These are phyloP conservation scores for Acleris emargana DNA, from an alignment of 2,888 invertebrate species.

Conservation along the genomic window DNA sequence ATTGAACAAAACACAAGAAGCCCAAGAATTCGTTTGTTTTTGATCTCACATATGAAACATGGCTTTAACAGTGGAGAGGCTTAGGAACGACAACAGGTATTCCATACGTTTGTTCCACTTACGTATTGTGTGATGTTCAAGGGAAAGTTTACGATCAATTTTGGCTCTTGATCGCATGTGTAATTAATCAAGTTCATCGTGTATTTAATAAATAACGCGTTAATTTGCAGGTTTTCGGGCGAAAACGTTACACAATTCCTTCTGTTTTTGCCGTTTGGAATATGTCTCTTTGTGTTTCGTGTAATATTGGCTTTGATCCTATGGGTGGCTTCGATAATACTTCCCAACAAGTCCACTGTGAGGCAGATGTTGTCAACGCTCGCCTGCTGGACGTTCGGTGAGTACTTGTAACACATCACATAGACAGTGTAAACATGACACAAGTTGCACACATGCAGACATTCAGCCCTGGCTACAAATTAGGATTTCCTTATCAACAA, in stretches of 20 bases:
- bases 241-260: slow-evolving; percentile 78
- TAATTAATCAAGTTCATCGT: slow-evolving; percentile 8
- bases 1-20: slow-evolving; percentile 24
- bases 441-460: slow-evolving; percentile 10
- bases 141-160: slow-evolving; percentile 61
- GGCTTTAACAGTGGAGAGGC: slow-evolving; percentile 74
- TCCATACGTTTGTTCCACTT: slow-evolving; percentile 39
- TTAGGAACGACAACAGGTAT: slow-evolving; percentile 77
- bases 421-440: slow-evolving; percentile 1
- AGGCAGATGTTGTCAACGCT: slow-evolving; percentile 82
- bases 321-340: slow-evolving; percentile 81
- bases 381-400: slow-evolving; percentile 85
- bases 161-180: slow-evolving; percentile 33
- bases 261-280: slow-evolving; percentile 83
- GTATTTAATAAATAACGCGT: slow-evolving; percentile 8
- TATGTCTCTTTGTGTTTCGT: slow-evolving; percentile 77
- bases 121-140: slow-evolving; percentile 47
- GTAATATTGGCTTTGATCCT: slow-evolving; percentile 77
- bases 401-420: slow-evolving; percentile 39
- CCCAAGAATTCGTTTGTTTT: slow-evolving; percentile 27
- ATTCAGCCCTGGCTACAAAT: slow-evolving; percentile 10
- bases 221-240: slow-evolving; percentile 78
- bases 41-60: slow-evolving; percentile 49
- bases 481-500: slow-evolving; percentile 16
- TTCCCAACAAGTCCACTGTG: slow-evolving; percentile 82